These are phyloP conservation scores for Carterocephalus palaemon DNA, from an alignment of 2,888 invertebrate genomes.

Conservation along the genomic window DNA sequence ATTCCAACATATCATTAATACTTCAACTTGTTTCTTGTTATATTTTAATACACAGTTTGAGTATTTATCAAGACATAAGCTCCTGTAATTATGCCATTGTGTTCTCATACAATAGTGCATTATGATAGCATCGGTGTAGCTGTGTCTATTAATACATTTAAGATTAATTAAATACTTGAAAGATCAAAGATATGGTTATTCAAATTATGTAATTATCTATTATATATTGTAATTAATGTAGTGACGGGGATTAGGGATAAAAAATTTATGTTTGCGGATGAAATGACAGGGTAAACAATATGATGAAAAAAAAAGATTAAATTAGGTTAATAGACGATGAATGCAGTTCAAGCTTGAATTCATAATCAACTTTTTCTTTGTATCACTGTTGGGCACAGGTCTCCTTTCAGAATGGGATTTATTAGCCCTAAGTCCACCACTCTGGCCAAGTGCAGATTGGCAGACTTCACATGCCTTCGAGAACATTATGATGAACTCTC, in stretches of 20 bases:
- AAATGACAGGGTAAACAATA: neutral
- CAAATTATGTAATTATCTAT: neutral
- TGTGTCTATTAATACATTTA: conserved; percentile 9
- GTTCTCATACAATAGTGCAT: conserved; percentile 16
- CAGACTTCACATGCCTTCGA: no score
- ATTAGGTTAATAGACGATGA: no score
- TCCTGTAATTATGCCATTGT: conserved; percentile 20
- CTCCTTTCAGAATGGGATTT: no score
- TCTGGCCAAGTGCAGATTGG: no score
- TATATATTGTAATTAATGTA: neutral
- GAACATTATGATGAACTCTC: no score
- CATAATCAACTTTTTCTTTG: no score
- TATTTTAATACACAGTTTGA: conserved; percentile 14
- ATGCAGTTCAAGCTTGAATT: no score
- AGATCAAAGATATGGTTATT: conserved; percentile 14
- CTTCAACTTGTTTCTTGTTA: conserved; percentile 1
- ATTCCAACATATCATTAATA: neutral
- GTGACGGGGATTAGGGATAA: no score
- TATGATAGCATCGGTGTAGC: conserved; percentile 15
- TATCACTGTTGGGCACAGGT: no score
- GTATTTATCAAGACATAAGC: conserved; percentile 12
- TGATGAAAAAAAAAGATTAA: no score
- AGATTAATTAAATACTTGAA: conserved; percentile 11
- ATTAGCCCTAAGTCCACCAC: no score
- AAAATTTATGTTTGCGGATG: no score